Base-by-base conservation (phyloP, 2,888 invertebrate species). In the Gymnocheta viridis region DNA sequence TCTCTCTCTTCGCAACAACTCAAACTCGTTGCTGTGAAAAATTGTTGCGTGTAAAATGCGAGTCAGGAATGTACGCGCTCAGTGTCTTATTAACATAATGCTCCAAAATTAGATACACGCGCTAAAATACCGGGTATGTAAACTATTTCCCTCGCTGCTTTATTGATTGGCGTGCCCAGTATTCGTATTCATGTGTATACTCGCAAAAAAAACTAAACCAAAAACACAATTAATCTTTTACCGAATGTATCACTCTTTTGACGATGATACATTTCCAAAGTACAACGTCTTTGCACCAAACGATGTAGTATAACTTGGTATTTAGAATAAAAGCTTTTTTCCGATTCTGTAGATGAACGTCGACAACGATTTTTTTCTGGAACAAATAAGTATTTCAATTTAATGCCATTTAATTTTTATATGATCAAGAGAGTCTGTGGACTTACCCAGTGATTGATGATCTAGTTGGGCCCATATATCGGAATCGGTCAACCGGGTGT, bases 281-380 rank as follows among this genome's bases (percentile, higher is more conserved):
- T 97, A 67, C 97, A 97, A 90, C 97, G 96, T 74, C 98, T 93
- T 91, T 98, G 98, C 0, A 98, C 96, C 93, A 98, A 95, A 73
- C 98, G 94, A 91, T 97, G 98, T 4, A 97, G 96, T 81, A 97
- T 94, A 22, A 96, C 96, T 88, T 97, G 96, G 89, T 97, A 98
- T 87, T 95, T 95, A 90, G 96, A 96, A 88, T 95, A 94, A 91
- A 98, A 98, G 87, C 96, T 96, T 86, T 95, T 94, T 91, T 98
- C 98, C 0, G 97, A 97, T 81, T 96, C 96, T 0, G 98, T 96
- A 0, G 95, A 95, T 49, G 93, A 93, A 73, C 94, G 91, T 38
- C 94, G 92, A 29, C 91, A 92, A 0, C 90, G 89, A 10, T 90
- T 89, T 27, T 90, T 91, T 87, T 92, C 92, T 92, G 47, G 17